Evolutionary conservation across 2,888 invertebrate genomes (phyloP), one percentile per base, ranked within the genome.

Genomic region (Polyommatus icarus): DNA sequence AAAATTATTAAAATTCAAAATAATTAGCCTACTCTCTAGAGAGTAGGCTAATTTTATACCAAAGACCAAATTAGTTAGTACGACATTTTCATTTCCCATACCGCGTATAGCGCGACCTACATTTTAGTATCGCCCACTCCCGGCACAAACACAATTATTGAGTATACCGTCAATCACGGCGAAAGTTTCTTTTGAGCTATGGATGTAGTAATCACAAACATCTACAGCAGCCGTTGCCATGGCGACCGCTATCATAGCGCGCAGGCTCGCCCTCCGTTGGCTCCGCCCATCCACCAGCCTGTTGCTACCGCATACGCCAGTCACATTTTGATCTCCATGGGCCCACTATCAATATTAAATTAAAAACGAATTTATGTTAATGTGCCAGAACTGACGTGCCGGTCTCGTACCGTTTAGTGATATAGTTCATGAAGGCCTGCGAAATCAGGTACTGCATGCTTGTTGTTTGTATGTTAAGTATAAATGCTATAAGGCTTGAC

Each of bases 251-350:
- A 79, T 79, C 78, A 81, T 79, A 84, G 76, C 85, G 91, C 94
- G 94, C 94, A 91, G 86, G 83, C 91, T 90, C 89, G 88, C 80
- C 82, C 80, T 78, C 82, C 80, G 76, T 77, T 83, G 82, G 86
- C 91, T 89, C 91, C 92, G 90, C 92, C 93, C 87, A 78, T 83
- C 81, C 82, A 84, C 85, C 90, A 89, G 93, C 94, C 94, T 94
- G 94, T 94, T 93, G 94, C 91, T 92, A 86, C 85, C 87, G 87
- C 82, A 82, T 78, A 82, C 90, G 91, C 89, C 92, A 93, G 93
- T 94, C 86, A 87, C 83, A 84, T 84, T 79, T 83, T 78, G 83
- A 83, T 84, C 83, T 84, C 84, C 87, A 86, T 82, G 84, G 85
- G 89, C 85, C 86, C 83, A 88, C 88, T 86, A 86, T 84, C 87